Base-by-base conservation (phyloP, 30 jellyfish, hydroid and myxozoan species). In the Pelagia noctiluca region DNA sequence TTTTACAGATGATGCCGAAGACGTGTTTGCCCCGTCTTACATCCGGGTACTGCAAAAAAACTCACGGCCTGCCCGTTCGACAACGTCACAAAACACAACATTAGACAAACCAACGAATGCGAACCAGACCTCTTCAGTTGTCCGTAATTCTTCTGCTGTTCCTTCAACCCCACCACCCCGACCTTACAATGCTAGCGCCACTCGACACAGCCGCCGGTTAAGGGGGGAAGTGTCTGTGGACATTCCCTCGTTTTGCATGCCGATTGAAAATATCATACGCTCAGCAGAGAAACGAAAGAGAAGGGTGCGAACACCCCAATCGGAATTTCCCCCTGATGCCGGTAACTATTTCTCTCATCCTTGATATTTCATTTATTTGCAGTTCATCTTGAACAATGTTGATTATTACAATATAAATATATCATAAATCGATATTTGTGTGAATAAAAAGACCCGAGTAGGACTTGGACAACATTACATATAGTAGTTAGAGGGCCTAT, bases 41-140 rank as follows among this genome's bases (percentile, higher is more conserved):
- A 75, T 84, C 22, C 95, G 95, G 30, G 85, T 74, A 10, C 84
- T 84, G 35, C 88, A 84, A 47, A 84, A 84, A 61, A 84, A 84
- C 71, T 31, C 71, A 8, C 68, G 12, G 22, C 88, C 95, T 4
- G 19, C 74, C 13, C 85, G 95, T 10, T 50, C 95, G 3, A 22
- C 95, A 72, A 2, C 50, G 30, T 18, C n/a, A n/a, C n/a, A n/a
- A n/a, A n/a, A n/a, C n/a, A n/a, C n/a, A n/a, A n/a, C n/a, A n/a
- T n/a, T n/a, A n/a, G n/a, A n/a, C n/a, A n/a, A n/a, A n/a, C n/a
- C n/a, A n/a, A n/a, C 95, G 13, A 68, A 54, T 1, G 61, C 83
- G 2, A 23, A 72, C 10, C n/a, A 7, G 1, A 19, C 30, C 11
- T 24, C 90, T 1, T 19, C 72, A 10, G 71, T 23, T 10, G 76